These are phyloP conservation scores for Lepidocolaptes lacrymiger DNA, from an alignment of 2,797 vertebrate genomes.

Conservation along the genomic window DNA sequence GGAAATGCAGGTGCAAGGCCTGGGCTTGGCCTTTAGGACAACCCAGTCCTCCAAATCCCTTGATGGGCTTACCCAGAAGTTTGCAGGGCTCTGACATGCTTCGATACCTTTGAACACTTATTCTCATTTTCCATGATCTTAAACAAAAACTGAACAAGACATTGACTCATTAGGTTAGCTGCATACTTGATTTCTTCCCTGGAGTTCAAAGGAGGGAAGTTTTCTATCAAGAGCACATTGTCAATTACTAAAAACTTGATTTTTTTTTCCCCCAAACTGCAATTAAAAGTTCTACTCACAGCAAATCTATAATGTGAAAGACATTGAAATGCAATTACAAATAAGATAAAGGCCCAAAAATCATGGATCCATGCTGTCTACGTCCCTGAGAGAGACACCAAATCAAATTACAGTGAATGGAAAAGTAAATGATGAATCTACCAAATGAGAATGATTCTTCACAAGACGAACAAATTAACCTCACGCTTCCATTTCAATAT, in stretches of 20 bases:
- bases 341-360: not conserved
- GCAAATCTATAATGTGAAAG: not conserved
- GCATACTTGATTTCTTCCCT: not conserved
- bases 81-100: not conserved
- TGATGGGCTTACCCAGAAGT: not conserved
- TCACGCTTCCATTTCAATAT: not conserved
- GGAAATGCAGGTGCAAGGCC: not conserved
- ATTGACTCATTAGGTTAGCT: not conserved
- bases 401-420: not conserved
- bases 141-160: not conserved
- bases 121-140: not conserved
- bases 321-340: not conserved
- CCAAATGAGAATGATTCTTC: not conserved
- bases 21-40: not conserved
- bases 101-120: not conserved
- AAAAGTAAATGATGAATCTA: not conserved
- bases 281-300: not conserved
- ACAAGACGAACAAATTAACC: constrained; percentile 15
- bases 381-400: not conserved
- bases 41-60: not conserved
- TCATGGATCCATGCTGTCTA: not conserved
- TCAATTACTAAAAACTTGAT: not conserved
- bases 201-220: not conserved
- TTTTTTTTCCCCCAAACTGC: not conserved
- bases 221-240: not conserved